Percentiles rank a stretch among this genome's conserved stretches.
These are phyloP conservation scores for roundworm (Caenorhabditis elegans) DNA, from an alignment of 1,140 invertebrate species.

Conservation along the genomic window DNA sequence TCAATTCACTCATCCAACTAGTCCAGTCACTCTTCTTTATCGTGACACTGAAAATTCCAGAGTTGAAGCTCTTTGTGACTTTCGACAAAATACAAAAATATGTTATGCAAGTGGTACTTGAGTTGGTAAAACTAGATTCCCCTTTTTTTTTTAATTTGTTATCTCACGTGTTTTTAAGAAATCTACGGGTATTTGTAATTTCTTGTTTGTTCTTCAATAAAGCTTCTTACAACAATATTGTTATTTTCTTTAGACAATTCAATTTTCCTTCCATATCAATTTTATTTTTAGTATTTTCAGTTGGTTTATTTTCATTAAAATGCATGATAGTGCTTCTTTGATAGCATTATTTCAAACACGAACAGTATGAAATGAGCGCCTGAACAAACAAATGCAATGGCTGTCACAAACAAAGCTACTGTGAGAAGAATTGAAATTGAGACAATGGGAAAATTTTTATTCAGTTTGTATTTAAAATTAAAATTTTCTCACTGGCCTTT, in stretches of 20 bases:
- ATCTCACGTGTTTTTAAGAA: not conserved
- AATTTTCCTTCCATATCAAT: too few species aligned
- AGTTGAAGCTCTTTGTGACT: not conserved
- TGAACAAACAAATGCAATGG: not conserved
- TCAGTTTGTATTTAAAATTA: too few species aligned
- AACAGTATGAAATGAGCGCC: too few species aligned
- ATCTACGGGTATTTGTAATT: not conserved
- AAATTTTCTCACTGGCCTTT: too few species aligned
- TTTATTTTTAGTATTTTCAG: too few species aligned
- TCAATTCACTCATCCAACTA: conserved; percentile 5
- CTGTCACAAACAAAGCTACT: not conserved
- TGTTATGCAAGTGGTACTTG: conserved; percentile 10
- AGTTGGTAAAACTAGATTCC: not conserved
- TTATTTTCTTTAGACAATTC: too few species aligned
- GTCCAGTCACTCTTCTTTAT: not conserved
- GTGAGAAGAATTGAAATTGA: not conserved
- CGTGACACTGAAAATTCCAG: not conserved
- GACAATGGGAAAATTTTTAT: too few species aligned
- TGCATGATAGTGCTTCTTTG: too few species aligned
- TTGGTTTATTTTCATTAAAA: too few species aligned
- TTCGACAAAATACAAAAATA: not conserved
- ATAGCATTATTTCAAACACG: too few species aligned
- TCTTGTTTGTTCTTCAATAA: not conserved
- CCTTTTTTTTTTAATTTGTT: not conserved
- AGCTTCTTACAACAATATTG: too few species aligned